These are phyloP conservation scores for Cyrtodaria siliqua DNA, from an alignment of 2,888 invertebrate species.

Conservation along the genomic window DNA sequence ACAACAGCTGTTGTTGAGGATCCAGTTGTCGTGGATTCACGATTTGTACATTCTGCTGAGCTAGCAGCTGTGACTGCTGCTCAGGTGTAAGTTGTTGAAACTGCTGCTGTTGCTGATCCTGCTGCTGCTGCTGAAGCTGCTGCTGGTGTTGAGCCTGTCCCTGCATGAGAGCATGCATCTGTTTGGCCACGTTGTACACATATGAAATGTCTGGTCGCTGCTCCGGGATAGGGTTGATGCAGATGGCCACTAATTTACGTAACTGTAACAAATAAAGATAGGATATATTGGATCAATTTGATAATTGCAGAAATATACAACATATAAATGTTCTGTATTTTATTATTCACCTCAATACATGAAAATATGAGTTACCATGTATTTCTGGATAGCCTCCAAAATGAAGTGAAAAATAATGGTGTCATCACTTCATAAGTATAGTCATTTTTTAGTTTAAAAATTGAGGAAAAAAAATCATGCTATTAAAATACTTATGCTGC, in stretches of 20 bases:
- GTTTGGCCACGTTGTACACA: conserved; percentile 86
- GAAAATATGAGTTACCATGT: too few species aligned
- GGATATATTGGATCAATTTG: too few species aligned
- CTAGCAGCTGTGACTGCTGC: conserved; percentile 56
- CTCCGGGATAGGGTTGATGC: conserved; percentile 87
- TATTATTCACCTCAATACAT: too few species aligned
- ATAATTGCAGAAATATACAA: too few species aligned
- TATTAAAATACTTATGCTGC: too few species aligned
- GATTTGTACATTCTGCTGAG: conserved; percentile 43
- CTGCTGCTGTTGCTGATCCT: conserved; percentile 52
- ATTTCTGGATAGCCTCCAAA: too few species aligned
- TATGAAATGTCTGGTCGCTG: conserved; percentile 87
- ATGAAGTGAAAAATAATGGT: too few species aligned
- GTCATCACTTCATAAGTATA: too few species aligned
- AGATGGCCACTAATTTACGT: conserved; percentile 86
- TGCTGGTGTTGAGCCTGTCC: conserved; percentile 55
- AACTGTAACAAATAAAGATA: conserved; percentile 86
- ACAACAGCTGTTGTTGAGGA: conserved; percentile 64
- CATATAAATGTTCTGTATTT: too few species aligned
- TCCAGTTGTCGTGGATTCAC: conserved; percentile 43
- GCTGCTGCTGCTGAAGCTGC: conserved; percentile 37
- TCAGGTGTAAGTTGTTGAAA: conserved; percentile 55
- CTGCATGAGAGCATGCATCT: conserved; percentile 84
- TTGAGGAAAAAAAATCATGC: too few species aligned
- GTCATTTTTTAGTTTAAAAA: too few species aligned